Base-by-base conservation (phyloP, 2,888 invertebrate genomes). In the Polyommatus iphigenia region DNA sequence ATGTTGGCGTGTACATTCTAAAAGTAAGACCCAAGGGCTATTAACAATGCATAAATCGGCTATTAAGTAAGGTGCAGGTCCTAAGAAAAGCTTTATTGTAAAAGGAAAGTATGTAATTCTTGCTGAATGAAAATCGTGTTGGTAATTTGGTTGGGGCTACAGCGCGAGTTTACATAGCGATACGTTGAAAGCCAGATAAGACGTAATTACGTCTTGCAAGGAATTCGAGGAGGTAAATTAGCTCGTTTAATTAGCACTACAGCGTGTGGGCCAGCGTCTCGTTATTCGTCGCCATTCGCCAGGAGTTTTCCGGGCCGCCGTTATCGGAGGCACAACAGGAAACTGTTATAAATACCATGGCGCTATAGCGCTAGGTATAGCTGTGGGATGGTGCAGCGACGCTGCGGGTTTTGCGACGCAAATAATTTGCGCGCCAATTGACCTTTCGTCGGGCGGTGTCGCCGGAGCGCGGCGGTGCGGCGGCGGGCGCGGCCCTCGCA, bases 391-490 rank as follows among this genome's bases (percentile, higher is more conserved):
- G 87, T 91, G 84, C 84, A 90, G 87, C 88, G 85, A 82, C 86
- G 87, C 82, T 90, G 88, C 87, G 87, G 89, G 89, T 92, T 92
- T 91, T 91, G 92, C 92, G 92, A 93, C 93, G 92, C 91, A 94
- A 94, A 93, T 93, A 93, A 93, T 93, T 93, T 93, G 93, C 91
- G 92, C 92, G 93, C 92, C 93, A 93, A 93, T 93, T 94, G 93
- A 93, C 93, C 93, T 94, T 93, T 94, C 92, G 90, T 91, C 91
- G 90, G 90, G 87, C 90, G 88, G 86, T 88, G 91, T 87, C 87
- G 91, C 86, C 87, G 85, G 83, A 84, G 83, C 83, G 86, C 85
- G 85, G 86, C 84, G 86, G 84, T 86, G 86, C 85, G 86, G 84
- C 85, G 87, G 85, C 87, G 88, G 87, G 84, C 87, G 88, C 89